phyloP scores from a whole-genome alignment of 2,888 invertebrate species.

The Anagyrus pseudococci region DNA sequence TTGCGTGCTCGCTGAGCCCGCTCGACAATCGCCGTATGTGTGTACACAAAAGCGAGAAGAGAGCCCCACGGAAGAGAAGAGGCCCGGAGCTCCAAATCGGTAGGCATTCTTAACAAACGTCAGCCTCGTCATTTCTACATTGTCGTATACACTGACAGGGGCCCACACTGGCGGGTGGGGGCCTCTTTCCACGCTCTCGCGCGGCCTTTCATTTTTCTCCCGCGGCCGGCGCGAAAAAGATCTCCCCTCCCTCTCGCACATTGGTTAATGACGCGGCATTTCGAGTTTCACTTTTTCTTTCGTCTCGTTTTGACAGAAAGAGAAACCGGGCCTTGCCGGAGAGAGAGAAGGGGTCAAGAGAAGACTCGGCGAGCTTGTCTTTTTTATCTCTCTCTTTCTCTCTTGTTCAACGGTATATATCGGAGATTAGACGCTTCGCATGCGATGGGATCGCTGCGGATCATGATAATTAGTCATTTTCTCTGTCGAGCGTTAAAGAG shows the following conservation, averaged over 20 bases:
- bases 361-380: too few species aligned
- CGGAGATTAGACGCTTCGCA: neutral
- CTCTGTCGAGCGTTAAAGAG: neutral
- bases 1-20: neutral
- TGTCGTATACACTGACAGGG: neutral
- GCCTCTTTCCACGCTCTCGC: too few species aligned
- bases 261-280: constrained; percentile 12
- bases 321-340: neutral
- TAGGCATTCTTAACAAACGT: constrained; percentile 8
- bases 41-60: neutral
- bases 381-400: too few species aligned
- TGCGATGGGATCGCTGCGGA: neutral
- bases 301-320: constrained; percentile 6
- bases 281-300: constrained; percentile 27
- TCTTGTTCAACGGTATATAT: neutral
- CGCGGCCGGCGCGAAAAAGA: too few species aligned
- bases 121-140: constrained; percentile 10
- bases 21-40: too few species aligned
- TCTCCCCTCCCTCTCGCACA: too few species aligned
- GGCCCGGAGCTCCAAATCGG: neutral
- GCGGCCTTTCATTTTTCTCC: too few species aligned
- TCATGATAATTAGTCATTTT: neutral
- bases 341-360: constrained; percentile 20
- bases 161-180: neutral
- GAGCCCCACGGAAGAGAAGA: neutral